Evolutionary conservation across 2,797 vertebrate genomes (phyloP).

Genomic region (Anisognathus igniventris): DNA sequence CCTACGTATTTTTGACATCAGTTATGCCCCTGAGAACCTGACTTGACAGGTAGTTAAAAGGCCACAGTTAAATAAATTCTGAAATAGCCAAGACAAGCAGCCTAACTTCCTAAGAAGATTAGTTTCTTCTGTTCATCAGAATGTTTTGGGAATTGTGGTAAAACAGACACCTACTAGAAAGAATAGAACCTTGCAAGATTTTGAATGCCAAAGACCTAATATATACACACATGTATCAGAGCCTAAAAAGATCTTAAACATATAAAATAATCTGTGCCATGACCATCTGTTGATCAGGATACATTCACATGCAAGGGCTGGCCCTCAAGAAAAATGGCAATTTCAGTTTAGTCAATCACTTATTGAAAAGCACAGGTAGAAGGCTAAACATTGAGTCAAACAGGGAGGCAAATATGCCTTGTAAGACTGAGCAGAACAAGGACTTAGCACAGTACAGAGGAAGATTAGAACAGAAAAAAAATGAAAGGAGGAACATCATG

Average conservation of each 20-base stretch:
- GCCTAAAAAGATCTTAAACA: neutral
- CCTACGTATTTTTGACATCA: constrained; percentile 45
- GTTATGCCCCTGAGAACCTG: constrained; percentile 11
- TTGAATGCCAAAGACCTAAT: neutral
- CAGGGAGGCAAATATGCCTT: neutral
- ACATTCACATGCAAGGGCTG: neutral
- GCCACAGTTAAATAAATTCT: constrained; percentile 33
- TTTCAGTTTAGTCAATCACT: neutral
- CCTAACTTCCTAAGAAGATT: constrained; percentile 28
- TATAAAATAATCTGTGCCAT: neutral
- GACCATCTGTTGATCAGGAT: neutral
- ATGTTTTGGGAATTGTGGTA: neutral
- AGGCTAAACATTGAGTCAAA: neutral
- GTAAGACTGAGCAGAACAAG: neutral
- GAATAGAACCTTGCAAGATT: neutral
- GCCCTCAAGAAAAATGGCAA: neutral
- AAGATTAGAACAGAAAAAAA: neutral
- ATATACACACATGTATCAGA: neutral
- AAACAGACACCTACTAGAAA: constrained; percentile 14
- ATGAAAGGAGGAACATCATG: neutral
- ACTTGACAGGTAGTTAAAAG: constrained; percentile 39
- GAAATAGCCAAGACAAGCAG: constrained; percentile 53
- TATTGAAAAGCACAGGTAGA: neutral
- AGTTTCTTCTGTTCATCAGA: constrained; percentile 50
- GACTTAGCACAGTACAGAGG: neutral